Conservation (phyloP, 2,888 invertebrate species). For the Criorhina ranunculi region DNA sequence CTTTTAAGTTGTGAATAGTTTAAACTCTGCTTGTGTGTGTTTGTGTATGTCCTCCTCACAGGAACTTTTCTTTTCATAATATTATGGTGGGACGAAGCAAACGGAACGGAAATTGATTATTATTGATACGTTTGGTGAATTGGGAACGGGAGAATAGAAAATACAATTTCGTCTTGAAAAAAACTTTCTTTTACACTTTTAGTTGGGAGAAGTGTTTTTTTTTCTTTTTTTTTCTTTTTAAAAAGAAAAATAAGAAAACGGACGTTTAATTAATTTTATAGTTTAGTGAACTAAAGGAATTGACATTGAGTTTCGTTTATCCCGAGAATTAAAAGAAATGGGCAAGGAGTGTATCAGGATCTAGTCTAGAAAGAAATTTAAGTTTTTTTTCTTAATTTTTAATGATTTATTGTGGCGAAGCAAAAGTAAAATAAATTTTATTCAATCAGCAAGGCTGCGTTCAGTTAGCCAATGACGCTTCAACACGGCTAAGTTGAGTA, state of each 20-base stretch:
- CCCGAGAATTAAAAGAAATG: neutral
- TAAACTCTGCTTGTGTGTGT: conserved; percentile 30
- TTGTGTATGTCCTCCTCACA: neutral
- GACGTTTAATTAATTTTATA: conserved; percentile 51
- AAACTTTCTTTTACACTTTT: conserved; percentile 22
- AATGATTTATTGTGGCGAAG: too few species aligned
- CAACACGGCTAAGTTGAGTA: too few species aligned
- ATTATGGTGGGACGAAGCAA: conserved; percentile 21
- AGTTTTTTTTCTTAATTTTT: neutral
- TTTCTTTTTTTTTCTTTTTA: neutral
- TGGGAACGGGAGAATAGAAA: conserved; percentile 34
- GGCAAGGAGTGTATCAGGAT: neutral
- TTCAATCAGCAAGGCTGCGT: too few species aligned
- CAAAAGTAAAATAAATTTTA: too few species aligned
- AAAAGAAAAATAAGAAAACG: conserved; percentile 3
- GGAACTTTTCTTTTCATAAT: conserved; percentile 20
- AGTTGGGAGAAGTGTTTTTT: too few species aligned
- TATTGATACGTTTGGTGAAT: conserved; percentile 66
- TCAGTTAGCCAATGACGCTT: too few species aligned
- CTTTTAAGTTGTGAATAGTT: conserved; percentile 71
- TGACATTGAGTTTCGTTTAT: conserved; percentile 25
- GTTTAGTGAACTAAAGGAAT: conserved; percentile 45
- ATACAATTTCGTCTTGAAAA: conserved; percentile 48
- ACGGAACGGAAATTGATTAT: conserved; percentile 68
- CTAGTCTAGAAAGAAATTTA: neutral